Percentiles rank a stretch among this genome's conserved stretches.
Evolutionary conservation across 2,113 vertebrate genomes (phyloP).

Genomic region (Centropristis striata): DNA sequence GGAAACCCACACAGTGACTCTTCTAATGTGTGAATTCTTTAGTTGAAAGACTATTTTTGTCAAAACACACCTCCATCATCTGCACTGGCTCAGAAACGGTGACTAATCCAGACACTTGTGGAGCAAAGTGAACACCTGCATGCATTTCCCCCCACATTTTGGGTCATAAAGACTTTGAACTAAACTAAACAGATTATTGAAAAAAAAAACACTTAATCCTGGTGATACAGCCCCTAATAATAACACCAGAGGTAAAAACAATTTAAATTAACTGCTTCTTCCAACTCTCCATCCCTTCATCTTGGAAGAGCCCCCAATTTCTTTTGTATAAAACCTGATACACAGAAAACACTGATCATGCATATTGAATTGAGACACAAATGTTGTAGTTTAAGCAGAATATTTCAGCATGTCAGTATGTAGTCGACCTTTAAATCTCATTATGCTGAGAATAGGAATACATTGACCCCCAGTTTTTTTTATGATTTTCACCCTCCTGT

Average conservation of each 20-base stretch:
- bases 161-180: background rate
- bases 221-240: no score
- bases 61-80: slow-evolving; percentile 18
- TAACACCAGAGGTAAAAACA: background rate
- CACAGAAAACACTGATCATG: background rate
- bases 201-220: background rate
- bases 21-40: background rate
- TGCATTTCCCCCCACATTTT: background rate
- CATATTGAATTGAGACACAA: background rate
- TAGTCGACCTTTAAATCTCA: background rate
- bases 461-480: no score
- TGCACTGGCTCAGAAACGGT: background rate
- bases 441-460: no score
- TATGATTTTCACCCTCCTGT: no score
- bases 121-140: slow-evolving; percentile 10
- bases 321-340: background rate
- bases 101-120: slow-evolving; percentile 18
- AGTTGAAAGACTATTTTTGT: slow-evolving; percentile 11
- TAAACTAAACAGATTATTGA: background rate
- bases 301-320: background rate
- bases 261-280: background rate
- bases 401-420: background rate
- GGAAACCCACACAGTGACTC: slow-evolving; percentile 8
- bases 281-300: background rate
- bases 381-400: background rate